Conservation (phyloP, 2,797 vertebrate genomes). For the Acipenser transmontanus region DNA sequence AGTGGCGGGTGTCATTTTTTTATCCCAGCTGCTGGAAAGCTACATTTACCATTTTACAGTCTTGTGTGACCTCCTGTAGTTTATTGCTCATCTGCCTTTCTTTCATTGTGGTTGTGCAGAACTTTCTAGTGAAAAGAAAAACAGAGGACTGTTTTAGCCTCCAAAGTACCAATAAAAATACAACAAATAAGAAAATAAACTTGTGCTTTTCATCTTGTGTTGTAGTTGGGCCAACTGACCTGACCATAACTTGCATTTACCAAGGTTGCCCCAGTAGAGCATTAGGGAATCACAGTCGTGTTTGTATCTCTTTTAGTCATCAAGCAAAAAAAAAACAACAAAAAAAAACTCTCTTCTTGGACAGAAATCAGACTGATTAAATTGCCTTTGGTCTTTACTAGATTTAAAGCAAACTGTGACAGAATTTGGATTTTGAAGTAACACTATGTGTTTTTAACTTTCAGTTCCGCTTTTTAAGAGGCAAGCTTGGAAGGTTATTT, state of each 20-base stretch:
- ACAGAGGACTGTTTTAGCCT: constrained; percentile 6
- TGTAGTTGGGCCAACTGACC: too few relatives aligned
- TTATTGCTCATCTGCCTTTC: constrained; percentile 18
- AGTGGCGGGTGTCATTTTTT: not conserved
- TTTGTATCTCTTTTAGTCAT: constrained; percentile 8
- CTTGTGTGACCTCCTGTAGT: constrained; percentile 1
- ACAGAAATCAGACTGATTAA: too few relatives aligned
- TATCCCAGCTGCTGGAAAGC: constrained; percentile 31
- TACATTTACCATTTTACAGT: not conserved
- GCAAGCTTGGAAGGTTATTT: too few relatives aligned
- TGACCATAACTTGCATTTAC: constrained; percentile 8
- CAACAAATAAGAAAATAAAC: constrained; percentile 8
- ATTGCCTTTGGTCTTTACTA: too few relatives aligned
- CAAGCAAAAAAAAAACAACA: not conserved
- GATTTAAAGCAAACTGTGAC: too few relatives aligned
- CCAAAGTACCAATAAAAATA: constrained; percentile 19
- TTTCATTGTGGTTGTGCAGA: constrained; percentile 12
- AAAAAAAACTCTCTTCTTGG: too few relatives aligned
- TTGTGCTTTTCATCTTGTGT: not conserved
- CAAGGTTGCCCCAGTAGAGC: constrained; percentile 20
- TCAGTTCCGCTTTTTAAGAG: too few relatives aligned
- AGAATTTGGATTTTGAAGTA: too few relatives aligned
- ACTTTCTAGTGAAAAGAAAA: constrained; percentile 13
- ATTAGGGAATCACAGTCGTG: constrained; percentile 21
- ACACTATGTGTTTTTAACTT: too few relatives aligned